A percentile compares a stretch with the other conserved stretches of the same genome.
Conservation (phyloP, 2,888 invertebrate species). For the Plagiodera versicolora region DNA sequence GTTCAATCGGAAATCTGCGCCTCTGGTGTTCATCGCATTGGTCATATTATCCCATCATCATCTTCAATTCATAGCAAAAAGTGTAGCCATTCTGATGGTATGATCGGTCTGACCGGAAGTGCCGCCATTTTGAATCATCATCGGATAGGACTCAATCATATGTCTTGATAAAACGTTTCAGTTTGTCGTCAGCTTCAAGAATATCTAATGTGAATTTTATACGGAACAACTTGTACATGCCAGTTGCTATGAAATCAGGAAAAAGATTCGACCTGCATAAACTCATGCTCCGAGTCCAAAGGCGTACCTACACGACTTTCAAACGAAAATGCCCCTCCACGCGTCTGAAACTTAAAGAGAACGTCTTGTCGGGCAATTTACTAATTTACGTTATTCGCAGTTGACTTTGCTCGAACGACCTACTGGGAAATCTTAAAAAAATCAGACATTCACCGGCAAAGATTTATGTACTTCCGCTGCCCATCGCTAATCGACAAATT, state of each 20-base stretch:
- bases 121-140: too few species aligned
- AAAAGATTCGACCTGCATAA: not conserved
- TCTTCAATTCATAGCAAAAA: too few species aligned
- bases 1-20: too few species aligned
- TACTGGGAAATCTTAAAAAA: constrained; percentile 20
- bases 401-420: constrained; percentile 25
- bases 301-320: constrained; percentile 13
- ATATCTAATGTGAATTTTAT: too few species aligned
- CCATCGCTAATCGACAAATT: not conserved
- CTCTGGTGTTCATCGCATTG: too few species aligned
- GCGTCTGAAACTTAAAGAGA: constrained; percentile 35
- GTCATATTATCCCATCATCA: too few species aligned
- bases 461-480: constrained; percentile 7
- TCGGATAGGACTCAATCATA: too few species aligned
- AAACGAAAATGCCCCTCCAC: constrained; percentile 27
- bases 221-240: too few species aligned
- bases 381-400: constrained; percentile 50
- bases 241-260: not conserved
- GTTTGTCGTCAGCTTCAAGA: too few species aligned
- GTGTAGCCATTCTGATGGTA: too few species aligned
- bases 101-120: too few species aligned
- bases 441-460: constrained; percentile 12
- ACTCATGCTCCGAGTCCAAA: not conserved
- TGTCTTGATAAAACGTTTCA: too few species aligned
- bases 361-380: constrained; percentile 50